A percentile compares a stretch with the other conserved stretches of the same genome.
Evolutionary conservation across 2,888 invertebrate species (phyloP).

Genomic region (Dicyrtoma fusca): DNA sequence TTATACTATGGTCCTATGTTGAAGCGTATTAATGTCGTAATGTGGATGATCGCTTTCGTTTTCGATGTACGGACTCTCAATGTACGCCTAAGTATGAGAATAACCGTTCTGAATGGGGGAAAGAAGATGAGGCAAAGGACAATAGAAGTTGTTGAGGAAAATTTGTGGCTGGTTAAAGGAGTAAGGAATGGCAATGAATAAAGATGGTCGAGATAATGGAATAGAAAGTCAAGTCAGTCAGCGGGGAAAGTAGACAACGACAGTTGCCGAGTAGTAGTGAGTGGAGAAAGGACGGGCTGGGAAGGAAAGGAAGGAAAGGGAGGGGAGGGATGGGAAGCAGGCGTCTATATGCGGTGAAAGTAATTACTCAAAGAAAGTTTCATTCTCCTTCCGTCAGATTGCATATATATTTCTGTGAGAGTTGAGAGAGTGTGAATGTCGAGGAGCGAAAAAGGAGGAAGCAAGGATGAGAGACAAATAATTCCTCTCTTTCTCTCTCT

Average conservation of each 20-base stretch:
- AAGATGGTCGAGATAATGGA: slow-evolving; percentile 6
- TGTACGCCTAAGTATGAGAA: too few relatives aligned
- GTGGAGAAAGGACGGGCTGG: background rate
- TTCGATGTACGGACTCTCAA: too few relatives aligned
- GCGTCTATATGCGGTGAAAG: slow-evolving; percentile 28
- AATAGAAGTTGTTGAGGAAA: slow-evolving; percentile 1
- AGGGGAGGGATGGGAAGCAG: background rate
- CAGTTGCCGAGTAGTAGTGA: background rate
- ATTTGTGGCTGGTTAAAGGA: background rate
- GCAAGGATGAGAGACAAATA: background rate
- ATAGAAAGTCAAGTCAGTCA: slow-evolving; percentile 1
- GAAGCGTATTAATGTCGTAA: too few relatives aligned
- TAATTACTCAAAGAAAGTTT: slow-evolving; percentile 35
- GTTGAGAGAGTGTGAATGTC: background rate
- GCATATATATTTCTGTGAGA: slow-evolving; percentile 6
- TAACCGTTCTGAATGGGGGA: too few relatives aligned
- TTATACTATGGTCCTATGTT: too few relatives aligned
- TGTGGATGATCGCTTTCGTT: too few relatives aligned
- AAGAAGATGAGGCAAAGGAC: background rate
- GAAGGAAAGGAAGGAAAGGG: background rate
- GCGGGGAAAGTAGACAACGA: background rate
- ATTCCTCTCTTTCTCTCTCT: background rate
- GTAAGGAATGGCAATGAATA: background rate
- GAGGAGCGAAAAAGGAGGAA: background rate
- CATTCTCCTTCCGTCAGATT: slow-evolving; percentile 2